A percentile compares a stretch with the other conserved stretches of the same genome.
These are phyloP conservation scores for Phylloscopus trochiloides DNA, from an alignment of 2,113 vertebrate species.

Conservation along the genomic window DNA sequence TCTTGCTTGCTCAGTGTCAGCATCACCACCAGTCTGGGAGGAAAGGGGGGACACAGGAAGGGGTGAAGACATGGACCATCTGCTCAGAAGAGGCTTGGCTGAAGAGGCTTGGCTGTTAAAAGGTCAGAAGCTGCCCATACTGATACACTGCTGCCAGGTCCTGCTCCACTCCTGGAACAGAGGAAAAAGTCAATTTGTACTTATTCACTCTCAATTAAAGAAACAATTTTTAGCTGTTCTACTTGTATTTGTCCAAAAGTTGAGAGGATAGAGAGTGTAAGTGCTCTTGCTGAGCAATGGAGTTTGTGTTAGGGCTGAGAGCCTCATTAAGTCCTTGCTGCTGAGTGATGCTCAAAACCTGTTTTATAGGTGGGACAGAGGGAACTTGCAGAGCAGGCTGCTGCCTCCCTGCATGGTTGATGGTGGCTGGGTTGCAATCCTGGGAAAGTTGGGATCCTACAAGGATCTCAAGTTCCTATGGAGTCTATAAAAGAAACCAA, in stretches of 20 bases:
- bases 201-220: background rate
- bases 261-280: background rate
- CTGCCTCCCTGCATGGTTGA: background rate
- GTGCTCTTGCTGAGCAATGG: rapidly evolving
- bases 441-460: background rate
- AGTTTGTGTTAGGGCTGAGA: background rate
- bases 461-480: rapidly evolving
- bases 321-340: background rate
- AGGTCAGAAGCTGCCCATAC: rapidly evolving
- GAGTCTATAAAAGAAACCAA: background rate
- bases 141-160: background rate
- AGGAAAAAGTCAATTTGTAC: background rate
- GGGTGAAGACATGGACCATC: background rate
- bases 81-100: background rate
- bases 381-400: background rate
- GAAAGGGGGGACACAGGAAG: background rate
- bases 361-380: background rate
- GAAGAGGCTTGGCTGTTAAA: background rate
- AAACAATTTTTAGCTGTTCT: background rate
- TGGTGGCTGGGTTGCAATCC: background rate
- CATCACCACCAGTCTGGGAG: background rate
- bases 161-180: background rate
- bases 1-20: background rate
- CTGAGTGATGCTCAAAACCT: background rate
- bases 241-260: background rate